Evolutionary conservation across 2,113 vertebrate species (phyloP), one percentile per base, ranked within the genome.

Genomic region (Triplophysa dalaica): DNA sequence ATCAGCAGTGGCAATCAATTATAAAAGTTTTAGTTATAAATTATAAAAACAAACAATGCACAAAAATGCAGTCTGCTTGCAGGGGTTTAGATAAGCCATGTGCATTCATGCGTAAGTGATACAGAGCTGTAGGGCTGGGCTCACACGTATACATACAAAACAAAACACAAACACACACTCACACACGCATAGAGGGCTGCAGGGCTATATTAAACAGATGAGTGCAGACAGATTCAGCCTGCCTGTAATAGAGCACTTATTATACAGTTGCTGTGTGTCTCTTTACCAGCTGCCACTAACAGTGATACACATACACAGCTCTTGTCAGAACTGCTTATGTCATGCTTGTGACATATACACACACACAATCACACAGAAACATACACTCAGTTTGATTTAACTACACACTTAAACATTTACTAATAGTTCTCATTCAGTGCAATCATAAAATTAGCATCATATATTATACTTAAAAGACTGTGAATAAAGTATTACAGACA

Each of bases 211-310:
- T 89, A 90, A 92, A 88, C 87, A 87, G 85, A 91, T 92, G 83
- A 85, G 77, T 86, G 86, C 77, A 86, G 91, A 92, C 89, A 89
- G 87, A 89, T 89, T 88, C 87, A 87, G 89, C 81, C 86, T 88
- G 89, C 67, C 81, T 82, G 85, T 91, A 92, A 92, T 90, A 89
- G 90, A 84, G 81, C 89, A 83, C 86, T 89, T 78, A 90, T 91
- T 92, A 92, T 91, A 87, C 87, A 87, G 87, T 91, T 89, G 87
- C 84, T 70, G 48, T 72, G 60, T 41, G 62, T 60, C 64, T 79
- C 76, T 79, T 78, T 74, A 68, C 75, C 81, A 78, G 62, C 77
- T 77, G 62, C 68, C 45, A 74, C 50, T 64, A 60, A 14, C 72
- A 75, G 17, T 67, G 70, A 80, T 80, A 21, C 22, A 33, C 75